Base-by-base conservation (phyloP, 2,797 vertebrate genomes). In the Manis crassicaudata region DNA sequence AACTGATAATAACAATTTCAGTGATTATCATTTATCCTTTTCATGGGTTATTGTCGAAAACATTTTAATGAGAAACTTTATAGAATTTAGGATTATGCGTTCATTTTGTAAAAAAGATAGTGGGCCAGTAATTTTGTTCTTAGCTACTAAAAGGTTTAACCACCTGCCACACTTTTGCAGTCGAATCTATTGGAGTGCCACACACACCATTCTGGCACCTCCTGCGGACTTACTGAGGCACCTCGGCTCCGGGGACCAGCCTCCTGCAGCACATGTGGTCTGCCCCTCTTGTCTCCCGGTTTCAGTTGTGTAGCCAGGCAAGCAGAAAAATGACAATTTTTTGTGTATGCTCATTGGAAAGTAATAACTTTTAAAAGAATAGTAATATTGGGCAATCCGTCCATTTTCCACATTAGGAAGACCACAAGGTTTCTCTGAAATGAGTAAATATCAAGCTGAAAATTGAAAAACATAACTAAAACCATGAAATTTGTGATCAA, bases 321-420 rank as follows among this genome's bases (percentile, higher is more conserved):
- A 16, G 62, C 98, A 99, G 62, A 94, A 95, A 83, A 98, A 99
- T 3, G 88, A 72, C 62, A 99, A 27, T 1, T 95, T 98, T 92
- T 96, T 95, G 11, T 43, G 95, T 91, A 97, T 58, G 3, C 0
- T 52, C 98, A 98, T 98, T 35, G 98, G 98, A 92, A 99, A 99
- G 86, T 99, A 99, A 89, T 98, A 90, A 54, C 12, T 98, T 97
- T 65, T 98, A 88, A 98, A 99, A 76, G 85, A 97, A 58, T 99
- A 98, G 72, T 98, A 99, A 87, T 98, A 99, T 9, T 80, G 96
- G 35, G 98, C 98, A 82, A 98, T 93, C 32, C 88, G 96, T 96
- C 98, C 98, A 90, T 98, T 98, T 96, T 98, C 97, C 96, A 98
- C 92, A 0, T 17, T 76, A 12, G 98, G 98, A 92, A 98, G 95